phyloP scores from a whole-genome alignment of 2,113 vertebrate genomes.

The Glaucomys volans region DNA sequence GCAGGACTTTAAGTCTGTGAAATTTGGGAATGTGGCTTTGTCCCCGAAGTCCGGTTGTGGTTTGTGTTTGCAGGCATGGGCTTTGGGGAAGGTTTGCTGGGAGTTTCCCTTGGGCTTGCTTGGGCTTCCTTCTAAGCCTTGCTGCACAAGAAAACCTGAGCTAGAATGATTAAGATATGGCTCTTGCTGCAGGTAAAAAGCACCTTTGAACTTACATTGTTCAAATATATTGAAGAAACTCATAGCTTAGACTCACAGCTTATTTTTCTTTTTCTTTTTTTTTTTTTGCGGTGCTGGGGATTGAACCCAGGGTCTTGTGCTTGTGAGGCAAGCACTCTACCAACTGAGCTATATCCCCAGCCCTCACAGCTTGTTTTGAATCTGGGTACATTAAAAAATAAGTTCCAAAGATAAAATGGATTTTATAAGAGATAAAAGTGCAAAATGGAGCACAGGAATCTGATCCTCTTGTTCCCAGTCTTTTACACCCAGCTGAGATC shows the following conservation, averaged over 20 bases:
- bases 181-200: neutral
- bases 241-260: no score
- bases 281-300: no score
- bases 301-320: no score
- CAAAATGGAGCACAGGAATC: neutral
- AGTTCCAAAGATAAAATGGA: neutral
- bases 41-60: neutral
- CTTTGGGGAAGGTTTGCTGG: neutral
- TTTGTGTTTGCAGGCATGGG: neutral
- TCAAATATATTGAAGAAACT: neutral
- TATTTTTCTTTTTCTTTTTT: no score
- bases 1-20: neutral
- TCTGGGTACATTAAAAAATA: neutral
- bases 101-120: fast-evolving
- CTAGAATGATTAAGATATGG: neutral
- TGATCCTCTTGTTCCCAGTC: neutral
- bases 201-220: neutral
- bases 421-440: neutral
- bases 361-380: neutral
- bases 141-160: neutral
- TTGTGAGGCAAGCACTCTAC: no score
- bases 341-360: no score
- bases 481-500: neutral
- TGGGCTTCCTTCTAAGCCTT: neutral
- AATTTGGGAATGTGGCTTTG: neutral